Evolutionary conservation across 2,113 vertebrate species (phyloP), one percentile per base, ranked within the genome.

Genomic region (Lepus timidus): DNA sequence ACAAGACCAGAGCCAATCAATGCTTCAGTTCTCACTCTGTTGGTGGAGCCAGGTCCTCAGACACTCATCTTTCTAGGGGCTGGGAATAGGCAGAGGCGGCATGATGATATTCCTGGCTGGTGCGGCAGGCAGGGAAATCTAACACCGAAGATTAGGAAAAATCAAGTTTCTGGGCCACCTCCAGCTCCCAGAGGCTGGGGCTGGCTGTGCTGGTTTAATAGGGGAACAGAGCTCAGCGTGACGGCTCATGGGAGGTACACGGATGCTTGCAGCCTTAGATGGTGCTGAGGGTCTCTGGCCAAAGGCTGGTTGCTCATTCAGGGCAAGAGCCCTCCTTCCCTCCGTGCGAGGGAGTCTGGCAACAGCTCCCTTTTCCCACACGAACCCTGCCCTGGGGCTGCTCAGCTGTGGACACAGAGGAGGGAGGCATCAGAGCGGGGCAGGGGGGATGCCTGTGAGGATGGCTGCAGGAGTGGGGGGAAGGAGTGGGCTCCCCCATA

Each of bases 151-250:
- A 81, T 16, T 9, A 75, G 33, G 14, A 76, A 71, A 20, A 58
- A 36, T 39, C 25, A 10, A 39, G 33, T 11, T 2, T 4, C 5
- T 12, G 19, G 39, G 74, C 62, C 49, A 29, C 25, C 6, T 55
- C 44, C 44, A n/a, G 39, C 6, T 52, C 25, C 73, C 20, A 5
- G 52, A 68, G 62, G 11, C 12, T 11, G 39, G 19, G 14, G 4
- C n/a, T 51, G 44, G 36, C 52, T 58, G 0, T 8, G 22, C 44
- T 64, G 31, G 52, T 17, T 71, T 70, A 16, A 65, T 2, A 9
- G 8, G 9, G 20, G 22, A 3, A 3, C 0, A 11, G 68, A 29
- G 62, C 13, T 20, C 2, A 1, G 22, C 61, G 0, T 9, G 52
- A 14, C 25, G 13, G 9, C 82, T 80, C 84, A 3, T 65, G 55